phyloP scores from a whole-genome alignment of 2,888 invertebrate genomes.

The Saturnia japonica region DNA sequence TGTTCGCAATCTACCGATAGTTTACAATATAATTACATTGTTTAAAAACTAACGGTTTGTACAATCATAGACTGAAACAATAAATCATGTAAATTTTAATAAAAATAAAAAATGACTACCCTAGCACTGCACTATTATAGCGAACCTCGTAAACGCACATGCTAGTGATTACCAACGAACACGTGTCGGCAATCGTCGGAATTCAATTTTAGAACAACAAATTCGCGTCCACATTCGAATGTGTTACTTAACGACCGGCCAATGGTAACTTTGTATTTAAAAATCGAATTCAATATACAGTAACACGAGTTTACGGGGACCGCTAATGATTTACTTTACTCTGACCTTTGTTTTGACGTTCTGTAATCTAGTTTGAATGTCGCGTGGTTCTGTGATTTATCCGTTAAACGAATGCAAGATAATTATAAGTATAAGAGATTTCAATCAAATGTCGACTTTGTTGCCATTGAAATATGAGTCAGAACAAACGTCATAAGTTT shows the following conservation, averaged over 20 bases:
- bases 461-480: neutral
- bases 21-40: too few relatives aligned
- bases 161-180: conserved; percentile 18
- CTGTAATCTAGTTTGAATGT: conserved; percentile 39
- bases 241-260: conserved; percentile 14
- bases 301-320: conserved; percentile 31
- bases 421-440: conserved; percentile 19
- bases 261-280: conserved; percentile 10
- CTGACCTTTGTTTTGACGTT: conserved; percentile 51
- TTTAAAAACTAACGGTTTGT: too few relatives aligned
- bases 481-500: neutral
- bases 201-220: conserved; percentile 14
- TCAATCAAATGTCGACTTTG: conserved; percentile 23
- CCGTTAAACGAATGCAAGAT: neutral
- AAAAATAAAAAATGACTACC: neutral
- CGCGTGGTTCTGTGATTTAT: conserved; percentile 42
- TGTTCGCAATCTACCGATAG: too few relatives aligned
- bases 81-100: too few relatives aligned
- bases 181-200: conserved; percentile 17
- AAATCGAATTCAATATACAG: conserved; percentile 19
- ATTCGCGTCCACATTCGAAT: conserved; percentile 16
- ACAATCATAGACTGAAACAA: too few relatives aligned
- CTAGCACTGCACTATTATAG: conserved; percentile 9
- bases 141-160: conserved; percentile 21
- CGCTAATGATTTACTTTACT: conserved; percentile 42